Percentiles rank a stretch among this genome's conserved stretches.
Conservation (phyloP, 2,888 invertebrate species). For the Hydrotaea diabolus region DNA sequence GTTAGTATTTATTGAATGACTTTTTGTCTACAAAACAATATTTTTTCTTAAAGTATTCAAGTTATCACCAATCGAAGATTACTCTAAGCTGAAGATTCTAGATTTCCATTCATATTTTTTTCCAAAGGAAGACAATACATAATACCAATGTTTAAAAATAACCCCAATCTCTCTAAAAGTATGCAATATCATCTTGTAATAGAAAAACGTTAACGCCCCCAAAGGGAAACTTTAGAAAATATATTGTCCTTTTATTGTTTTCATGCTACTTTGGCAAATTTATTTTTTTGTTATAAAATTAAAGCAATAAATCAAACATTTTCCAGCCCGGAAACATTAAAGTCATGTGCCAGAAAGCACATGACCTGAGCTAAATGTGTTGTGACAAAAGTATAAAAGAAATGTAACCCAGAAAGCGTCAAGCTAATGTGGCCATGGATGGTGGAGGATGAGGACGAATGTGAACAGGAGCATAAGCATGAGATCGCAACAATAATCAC, state of each 20-base stretch:
- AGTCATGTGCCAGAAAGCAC: slow-evolving; percentile 32
- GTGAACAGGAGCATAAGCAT: not conserved
- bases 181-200: not conserved
- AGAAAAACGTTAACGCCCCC: not conserved
- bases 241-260: slow-evolving; percentile 7
- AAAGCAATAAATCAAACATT: slow-evolving; percentile 52
- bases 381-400: not conserved
- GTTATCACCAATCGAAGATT: no score
- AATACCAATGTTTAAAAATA: no score
- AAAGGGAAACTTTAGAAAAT: not conserved
- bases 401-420: no score
- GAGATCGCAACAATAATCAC: slow-evolving; percentile 21
- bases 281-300: slow-evolving; percentile 3
- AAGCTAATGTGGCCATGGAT: no score
- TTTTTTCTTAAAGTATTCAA: no score
- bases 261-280: not conserved
- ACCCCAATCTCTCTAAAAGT: not conserved
- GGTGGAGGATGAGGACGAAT: not conserved
- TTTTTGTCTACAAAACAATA: no score
- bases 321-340: slow-evolving; percentile 13
- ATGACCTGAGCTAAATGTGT: not conserved
- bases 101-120: no score
- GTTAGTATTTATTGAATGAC: no score
- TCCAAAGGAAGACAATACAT: no score
- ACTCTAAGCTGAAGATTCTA: no score